Evolutionary conservation across 2,797 vertebrate genomes (phyloP), one percentile per base, ranked within the genome.

Genomic region (Rallus crepitans): DNA sequence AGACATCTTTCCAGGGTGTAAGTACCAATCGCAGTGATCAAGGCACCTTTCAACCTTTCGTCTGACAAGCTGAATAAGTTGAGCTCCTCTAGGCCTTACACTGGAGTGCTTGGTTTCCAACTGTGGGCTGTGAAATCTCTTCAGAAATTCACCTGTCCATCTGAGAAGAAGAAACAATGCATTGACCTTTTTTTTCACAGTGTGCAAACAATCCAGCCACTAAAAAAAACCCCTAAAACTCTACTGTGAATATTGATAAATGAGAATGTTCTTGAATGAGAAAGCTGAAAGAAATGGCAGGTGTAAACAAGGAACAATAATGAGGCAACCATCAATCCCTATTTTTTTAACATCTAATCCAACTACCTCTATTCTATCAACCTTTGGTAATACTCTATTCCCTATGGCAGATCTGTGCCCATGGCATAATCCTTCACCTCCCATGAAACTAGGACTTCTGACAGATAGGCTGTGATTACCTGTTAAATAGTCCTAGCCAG

Each of bases 21-120:
- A 95, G 91, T 94, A 95, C 87, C 94, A 83, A 78, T 93, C 25
- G 2, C 73, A 70, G 56, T 95, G 90, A 96, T 95, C 93, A 95
- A 95, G 89, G 84, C 72, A 91, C 69, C 68, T 92, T 82, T 87
- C 90, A 96, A 84, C 91, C 76, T 95, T 92, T 68, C 0, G 25
- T 89, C 61, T 95, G 94, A 94, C 87, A 87, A 85, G 53, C 81
- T 83, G 92, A 75, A 19, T 94, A 87, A 91, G 83, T 57, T 89
- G 81, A 92, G 53, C 71, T 92, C 71, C 76, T 77, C 40, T 47
- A 93, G 92, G 56, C 71, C 81, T 87, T 55, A 17, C 60, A 28
- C 47, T 82, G 53, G 47, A 63, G 48, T 1, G 0, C 39, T 66
- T 93, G 68, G 63, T 66, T 96, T 90, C 87, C 75, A 45, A 8